A percentile compares a stretch with the other conserved stretches of the same genome.
phyloP scores from a whole-genome alignment of 2,797 vertebrate genomes.

The Triplophysa bombifrons region DNA sequence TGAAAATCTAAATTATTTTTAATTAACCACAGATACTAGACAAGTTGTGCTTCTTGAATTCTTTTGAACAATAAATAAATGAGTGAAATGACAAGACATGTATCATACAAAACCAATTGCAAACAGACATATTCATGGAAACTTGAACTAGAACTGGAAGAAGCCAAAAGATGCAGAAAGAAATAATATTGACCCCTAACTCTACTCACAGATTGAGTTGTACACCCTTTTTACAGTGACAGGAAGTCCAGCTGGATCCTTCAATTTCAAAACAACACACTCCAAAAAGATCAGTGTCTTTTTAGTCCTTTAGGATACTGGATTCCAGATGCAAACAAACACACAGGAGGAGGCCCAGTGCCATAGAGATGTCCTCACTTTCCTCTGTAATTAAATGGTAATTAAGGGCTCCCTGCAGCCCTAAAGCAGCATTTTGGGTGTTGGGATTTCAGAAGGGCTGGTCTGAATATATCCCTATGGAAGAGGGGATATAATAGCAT shows the following conservation, averaged over 20 bases:
- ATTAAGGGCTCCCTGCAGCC: too few relatives aligned
- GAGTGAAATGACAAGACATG: too few relatives aligned
- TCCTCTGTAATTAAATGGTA: neutral
- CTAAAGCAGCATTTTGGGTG: too few relatives aligned
- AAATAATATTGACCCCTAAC: neutral
- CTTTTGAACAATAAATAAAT: too few relatives aligned
- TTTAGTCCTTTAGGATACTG: conserved; percentile 2
- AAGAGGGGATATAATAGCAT: too few relatives aligned
- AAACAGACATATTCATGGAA: neutral
- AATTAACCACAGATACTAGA: too few relatives aligned
- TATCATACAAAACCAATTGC: too few relatives aligned
- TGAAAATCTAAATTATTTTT: too few relatives aligned
- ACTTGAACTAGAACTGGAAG: neutral
- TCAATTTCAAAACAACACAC: neutral
- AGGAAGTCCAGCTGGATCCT: neutral
- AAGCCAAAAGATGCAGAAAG: too few relatives aligned
- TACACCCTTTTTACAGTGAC: neutral
- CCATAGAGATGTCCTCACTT: neutral
- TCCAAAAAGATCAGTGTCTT: conserved; percentile 1
- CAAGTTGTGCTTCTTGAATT: too few relatives aligned
- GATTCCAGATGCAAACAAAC: neutral
- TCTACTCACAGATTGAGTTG: conserved; percentile 1
- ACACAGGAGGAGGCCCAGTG: neutral
- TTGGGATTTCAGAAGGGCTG: too few relatives aligned
- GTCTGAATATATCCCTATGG: too few relatives aligned